Percentiles rank a stretch among this genome's conserved stretches.
Evolutionary conservation across 2,888 invertebrate species (phyloP).

Genomic region (Ectobius pallidus): DNA sequence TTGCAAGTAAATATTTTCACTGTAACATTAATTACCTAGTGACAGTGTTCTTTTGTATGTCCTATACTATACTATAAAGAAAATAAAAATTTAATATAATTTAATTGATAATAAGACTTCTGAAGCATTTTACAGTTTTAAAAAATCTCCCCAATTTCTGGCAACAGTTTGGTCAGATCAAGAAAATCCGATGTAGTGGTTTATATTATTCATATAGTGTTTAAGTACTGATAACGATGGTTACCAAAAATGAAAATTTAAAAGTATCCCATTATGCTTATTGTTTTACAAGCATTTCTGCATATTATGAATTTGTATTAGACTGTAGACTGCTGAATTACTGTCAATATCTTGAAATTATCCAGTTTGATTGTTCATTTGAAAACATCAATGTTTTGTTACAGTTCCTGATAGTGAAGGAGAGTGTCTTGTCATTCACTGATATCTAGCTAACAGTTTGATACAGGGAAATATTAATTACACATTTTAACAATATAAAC

Average conservation of each 20-base stretch:
- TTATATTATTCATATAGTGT: not conserved
- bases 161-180: slow-evolving; percentile 1
- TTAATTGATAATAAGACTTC: no score
- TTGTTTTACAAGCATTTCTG: not conserved
- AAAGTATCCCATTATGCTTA: no score
- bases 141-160: slow-evolving; percentile 2
- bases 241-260: no score
- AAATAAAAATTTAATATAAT: no score
- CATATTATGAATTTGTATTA: not conserved
- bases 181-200: not conserved
- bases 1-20: no score
- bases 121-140: no score
- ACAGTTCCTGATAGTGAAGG: not conserved
- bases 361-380: not conserved
- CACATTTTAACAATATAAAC: slow-evolving; percentile 23
- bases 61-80: no score
- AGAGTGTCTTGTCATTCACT: not conserved
- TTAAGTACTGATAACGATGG: no score
- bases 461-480: not conserved
- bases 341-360: no score
- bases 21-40: no score
- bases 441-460: not conserved
- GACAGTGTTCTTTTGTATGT: no score
- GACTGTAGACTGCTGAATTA: not conserved
- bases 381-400: not conserved